Percentiles rank a stretch among this genome's conserved stretches.
Evolutionary conservation across 2,113 vertebrate species (phyloP).

Genomic region (Argyrosomus japonicus): DNA sequence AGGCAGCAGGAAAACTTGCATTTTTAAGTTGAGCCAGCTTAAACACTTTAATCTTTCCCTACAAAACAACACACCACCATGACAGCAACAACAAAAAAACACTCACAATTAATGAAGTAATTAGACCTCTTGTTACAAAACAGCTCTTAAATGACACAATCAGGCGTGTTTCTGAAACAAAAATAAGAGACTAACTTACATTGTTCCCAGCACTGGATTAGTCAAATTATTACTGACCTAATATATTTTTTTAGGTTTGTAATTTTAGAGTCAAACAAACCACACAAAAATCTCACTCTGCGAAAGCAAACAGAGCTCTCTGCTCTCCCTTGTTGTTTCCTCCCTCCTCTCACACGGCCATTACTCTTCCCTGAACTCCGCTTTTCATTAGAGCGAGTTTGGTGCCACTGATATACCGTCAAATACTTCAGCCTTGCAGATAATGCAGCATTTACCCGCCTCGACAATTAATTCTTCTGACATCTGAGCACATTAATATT

Average conservation of each 20-base stretch:
- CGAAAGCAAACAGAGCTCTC: slow-evolving; percentile 7
- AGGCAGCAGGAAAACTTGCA: not conserved
- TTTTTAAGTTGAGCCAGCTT: not conserved
- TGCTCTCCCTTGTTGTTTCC: slow-evolving; percentile 49
- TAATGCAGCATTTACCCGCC: slow-evolving; percentile 85
- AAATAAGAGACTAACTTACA: not conserved
- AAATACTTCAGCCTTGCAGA: slow-evolving; percentile 81
- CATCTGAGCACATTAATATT: slow-evolving; percentile 88
- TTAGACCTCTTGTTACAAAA: not conserved
- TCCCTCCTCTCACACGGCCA: slow-evolving; percentile 65
- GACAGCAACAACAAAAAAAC: not conserved
- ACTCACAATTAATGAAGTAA: not conserved
- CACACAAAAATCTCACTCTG: slow-evolving; percentile 14
- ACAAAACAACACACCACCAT: not conserved
- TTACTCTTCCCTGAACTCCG: slow-evolving; percentile 74
- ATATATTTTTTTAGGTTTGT: not conserved
- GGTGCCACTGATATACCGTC: slow-evolving; percentile 82
- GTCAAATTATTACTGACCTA: not conserved
- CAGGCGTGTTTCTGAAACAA: slow-evolving; percentile 15
- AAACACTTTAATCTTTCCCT: not conserved
- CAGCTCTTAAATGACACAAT: not conserved
- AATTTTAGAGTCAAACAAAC: slow-evolving; percentile 31
- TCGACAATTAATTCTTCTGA: slow-evolving; percentile 89
- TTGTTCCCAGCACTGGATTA: not conserved
- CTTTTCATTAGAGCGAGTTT: slow-evolving; percentile 83